Conservation (phyloP, 2,797 vertebrate genomes). For the Muscicapa comitata region DNA sequence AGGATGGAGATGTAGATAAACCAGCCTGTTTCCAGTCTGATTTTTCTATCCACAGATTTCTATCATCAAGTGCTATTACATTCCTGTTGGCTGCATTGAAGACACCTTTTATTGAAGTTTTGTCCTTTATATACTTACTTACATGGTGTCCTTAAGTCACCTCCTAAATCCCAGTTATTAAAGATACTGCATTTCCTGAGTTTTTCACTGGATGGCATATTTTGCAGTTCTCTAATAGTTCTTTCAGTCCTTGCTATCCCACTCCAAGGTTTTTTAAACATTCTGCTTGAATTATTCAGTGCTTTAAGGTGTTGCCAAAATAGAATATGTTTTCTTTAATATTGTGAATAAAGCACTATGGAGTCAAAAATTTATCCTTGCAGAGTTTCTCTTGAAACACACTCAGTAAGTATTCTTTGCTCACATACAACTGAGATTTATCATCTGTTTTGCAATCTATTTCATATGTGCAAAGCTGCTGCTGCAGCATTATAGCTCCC, state of each 20-base stretch:
- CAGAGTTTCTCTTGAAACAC: background rate
- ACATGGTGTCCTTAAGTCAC: background rate
- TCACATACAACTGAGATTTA: background rate
- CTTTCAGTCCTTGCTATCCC: background rate
- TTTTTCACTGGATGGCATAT: background rate
- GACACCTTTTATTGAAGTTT: background rate
- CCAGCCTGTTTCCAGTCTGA: background rate
- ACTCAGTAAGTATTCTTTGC: background rate
- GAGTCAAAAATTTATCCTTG: background rate
- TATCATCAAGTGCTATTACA: background rate
- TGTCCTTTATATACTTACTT: background rate
- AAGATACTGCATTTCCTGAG: background rate
- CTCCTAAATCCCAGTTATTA: conserved; percentile 10
- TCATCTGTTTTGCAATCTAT: background rate
- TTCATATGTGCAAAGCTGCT: background rate
- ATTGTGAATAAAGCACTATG: background rate
- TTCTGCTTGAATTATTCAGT: background rate
- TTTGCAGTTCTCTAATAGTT: background rate
- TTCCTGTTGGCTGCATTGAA: background rate
- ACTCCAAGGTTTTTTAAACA: background rate
- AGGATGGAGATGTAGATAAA: background rate
- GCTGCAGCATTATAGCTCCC: background rate
- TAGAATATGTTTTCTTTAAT: background rate
- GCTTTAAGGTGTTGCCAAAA: background rate
- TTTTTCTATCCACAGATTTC: background rate